Conservation (phyloP, 1,140 invertebrate genomes). For the Ips typographus region DNA sequence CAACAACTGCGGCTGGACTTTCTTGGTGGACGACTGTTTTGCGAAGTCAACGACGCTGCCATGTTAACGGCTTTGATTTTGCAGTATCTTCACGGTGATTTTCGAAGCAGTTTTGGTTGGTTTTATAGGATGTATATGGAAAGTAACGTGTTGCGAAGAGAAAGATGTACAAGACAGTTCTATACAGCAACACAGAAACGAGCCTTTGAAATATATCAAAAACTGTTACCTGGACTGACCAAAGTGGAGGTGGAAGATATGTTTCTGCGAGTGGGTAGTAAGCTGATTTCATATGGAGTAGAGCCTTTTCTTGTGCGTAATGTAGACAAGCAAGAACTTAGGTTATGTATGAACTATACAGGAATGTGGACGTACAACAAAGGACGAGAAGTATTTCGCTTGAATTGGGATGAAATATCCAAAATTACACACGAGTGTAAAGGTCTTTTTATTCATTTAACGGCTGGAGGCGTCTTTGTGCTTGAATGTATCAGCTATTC, state of each 20-base stretch:
- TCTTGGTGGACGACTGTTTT: conserved; percentile 27
- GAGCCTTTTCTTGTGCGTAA: conserved; percentile 28
- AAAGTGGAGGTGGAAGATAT: conserved; percentile 28
- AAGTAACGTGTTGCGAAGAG: conserved; percentile 24
- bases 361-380: conserved; percentile 27
- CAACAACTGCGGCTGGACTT: conserved; percentile 34
- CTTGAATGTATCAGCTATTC: conserved; percentile 23
- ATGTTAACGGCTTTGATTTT: conserved; percentile 30
- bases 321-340: conserved; percentile 14
- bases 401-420: conserved; percentile 21
- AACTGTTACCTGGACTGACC: conserved; percentile 18
- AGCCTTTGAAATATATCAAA: conserved; percentile 33
- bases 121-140: conserved; percentile 24
- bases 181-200: conserved; percentile 18
- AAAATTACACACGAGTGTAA: conserved; percentile 31
- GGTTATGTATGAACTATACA: conserved; percentile 34
- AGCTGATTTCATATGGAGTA: conserved; percentile 34
- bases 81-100: conserved; percentile 29
- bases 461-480: not conserved
- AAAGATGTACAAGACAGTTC: conserved; percentile 13
- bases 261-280: conserved; percentile 29
- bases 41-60: conserved; percentile 21
- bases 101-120: not conserved
- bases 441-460: conserved; percentile 16
- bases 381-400: conserved; percentile 2